Evolutionary conservation across 2,797 vertebrate genomes (phyloP).

Genomic region (Myotis planiceps): DNA sequence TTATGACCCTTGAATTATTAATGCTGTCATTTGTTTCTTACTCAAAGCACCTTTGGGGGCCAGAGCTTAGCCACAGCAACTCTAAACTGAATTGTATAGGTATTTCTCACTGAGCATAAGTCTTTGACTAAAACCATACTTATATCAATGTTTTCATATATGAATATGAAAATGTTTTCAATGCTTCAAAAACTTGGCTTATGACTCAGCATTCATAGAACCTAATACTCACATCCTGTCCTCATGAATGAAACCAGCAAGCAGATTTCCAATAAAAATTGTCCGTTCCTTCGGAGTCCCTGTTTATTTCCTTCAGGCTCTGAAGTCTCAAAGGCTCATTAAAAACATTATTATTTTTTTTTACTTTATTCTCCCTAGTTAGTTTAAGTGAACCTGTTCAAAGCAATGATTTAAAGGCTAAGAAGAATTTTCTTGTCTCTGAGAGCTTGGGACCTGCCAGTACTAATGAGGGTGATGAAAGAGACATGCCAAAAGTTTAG

Average conservation of each 20-base stretch:
- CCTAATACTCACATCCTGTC: neutral
- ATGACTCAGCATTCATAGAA: neutral
- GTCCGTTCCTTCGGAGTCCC: neutral
- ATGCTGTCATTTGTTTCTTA: neutral
- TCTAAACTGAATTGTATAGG: neutral
- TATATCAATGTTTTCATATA: neutral
- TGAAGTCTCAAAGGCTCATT: conserved; percentile 64
- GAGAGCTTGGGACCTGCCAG: conserved; percentile 35
- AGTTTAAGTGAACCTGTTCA: conserved; percentile 50
- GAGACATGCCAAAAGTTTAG: conserved; percentile 55
- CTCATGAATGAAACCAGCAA: neutral
- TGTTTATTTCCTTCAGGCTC: conserved; percentile 56
- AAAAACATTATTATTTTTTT: neutral
- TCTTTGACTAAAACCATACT: neutral
- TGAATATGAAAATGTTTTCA: conserved; percentile 17
- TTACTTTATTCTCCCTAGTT: conserved; percentile 37
- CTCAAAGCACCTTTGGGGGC: neutral
- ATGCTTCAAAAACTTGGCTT: neutral
- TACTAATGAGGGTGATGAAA: conserved; percentile 31
- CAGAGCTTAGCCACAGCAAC: neutral
- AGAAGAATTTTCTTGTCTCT: conserved; percentile 51
- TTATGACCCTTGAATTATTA: neutral
- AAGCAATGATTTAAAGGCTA: conserved; percentile 54
- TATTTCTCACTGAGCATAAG: neutral
- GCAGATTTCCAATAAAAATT: neutral